A percentile compares a stretch with the other conserved stretches of the same genome.
phyloP scores from a whole-genome alignment of 1,140 invertebrate species.

The Rhopalosiphum padi region DNA sequence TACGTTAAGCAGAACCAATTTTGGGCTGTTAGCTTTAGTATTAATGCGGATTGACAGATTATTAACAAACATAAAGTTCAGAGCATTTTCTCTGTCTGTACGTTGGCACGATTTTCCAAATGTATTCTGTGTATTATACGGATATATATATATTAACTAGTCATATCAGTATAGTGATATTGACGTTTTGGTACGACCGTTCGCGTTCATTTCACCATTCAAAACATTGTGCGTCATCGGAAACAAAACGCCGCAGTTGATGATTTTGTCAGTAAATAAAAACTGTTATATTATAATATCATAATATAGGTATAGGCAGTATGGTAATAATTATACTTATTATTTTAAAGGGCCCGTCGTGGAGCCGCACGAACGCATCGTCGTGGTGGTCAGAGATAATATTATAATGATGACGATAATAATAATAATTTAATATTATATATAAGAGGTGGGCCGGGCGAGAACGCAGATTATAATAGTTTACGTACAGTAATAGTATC shows the following conservation, averaged over 20 bases:
- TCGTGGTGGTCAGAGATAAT: slow-evolving; percentile 21
- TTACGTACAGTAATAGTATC: not conserved
- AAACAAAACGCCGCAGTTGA: not conserved
- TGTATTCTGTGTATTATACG: no score
- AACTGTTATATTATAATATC: not conserved
- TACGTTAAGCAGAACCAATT: not conserved
- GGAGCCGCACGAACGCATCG: not conserved
- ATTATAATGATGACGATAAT: slow-evolving; percentile 9
- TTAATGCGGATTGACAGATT: no score
- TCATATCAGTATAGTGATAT: not conserved
- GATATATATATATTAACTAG: no score
- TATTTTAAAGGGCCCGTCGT: not conserved
- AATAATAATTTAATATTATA: slow-evolving; percentile 9
- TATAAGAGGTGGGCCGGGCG: not conserved
- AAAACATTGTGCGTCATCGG: not conserved
- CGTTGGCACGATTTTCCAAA: not conserved
- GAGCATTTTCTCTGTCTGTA: no score
- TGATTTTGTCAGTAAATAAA: not conserved
- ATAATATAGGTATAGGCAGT: not conserved
- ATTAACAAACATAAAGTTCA: no score
- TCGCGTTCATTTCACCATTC: not conserved
- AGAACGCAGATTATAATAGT: not conserved
- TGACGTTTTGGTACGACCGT: not conserved
- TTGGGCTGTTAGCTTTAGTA: not conserved
- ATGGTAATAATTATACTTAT: slow-evolving; percentile 2